A percentile compares a stretch with the other conserved stretches of the same genome.
These are phyloP conservation scores for Panurus biarmicus DNA, from an alignment of 2,113 vertebrate species.

Conservation along the genomic window DNA sequence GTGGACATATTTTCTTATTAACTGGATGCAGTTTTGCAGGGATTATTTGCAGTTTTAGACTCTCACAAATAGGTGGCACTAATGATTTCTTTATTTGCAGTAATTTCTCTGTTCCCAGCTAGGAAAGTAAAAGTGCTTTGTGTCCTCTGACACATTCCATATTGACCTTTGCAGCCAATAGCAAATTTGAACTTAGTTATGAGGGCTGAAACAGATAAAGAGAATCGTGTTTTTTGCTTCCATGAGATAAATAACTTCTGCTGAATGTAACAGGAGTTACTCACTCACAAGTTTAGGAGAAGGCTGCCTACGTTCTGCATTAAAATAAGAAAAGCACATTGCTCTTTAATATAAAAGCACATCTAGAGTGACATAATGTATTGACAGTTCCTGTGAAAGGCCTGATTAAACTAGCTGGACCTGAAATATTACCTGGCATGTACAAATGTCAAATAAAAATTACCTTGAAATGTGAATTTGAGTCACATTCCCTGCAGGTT, in stretches of 20 bases:
- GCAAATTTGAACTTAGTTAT: background rate
- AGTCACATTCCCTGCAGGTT: background rate
- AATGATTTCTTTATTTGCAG: constrained; percentile 3
- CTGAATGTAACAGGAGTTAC: background rate
- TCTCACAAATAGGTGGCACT: constrained; percentile 15
- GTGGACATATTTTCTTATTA: background rate
- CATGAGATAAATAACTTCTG: background rate
- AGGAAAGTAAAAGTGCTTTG: background rate
- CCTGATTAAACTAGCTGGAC: background rate
- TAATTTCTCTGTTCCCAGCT: background rate
- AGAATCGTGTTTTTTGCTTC: background rate
- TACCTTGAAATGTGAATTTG: background rate
- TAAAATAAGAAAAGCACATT: background rate
- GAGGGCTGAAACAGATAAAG: background rate
- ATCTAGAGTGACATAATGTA: background rate
- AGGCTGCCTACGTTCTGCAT: background rate
- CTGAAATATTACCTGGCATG: background rate
- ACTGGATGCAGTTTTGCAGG: background rate
- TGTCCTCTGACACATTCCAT: background rate
- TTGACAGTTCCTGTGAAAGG: background rate
- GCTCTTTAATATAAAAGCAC: background rate
- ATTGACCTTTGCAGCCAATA: background rate
- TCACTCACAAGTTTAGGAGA: background rate
- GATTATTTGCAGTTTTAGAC: background rate
- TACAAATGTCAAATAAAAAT: constrained; percentile 1